These are phyloP conservation scores for Anomalospiza imberbis DNA, from an alignment of 2,797 vertebrate species.

Conservation along the genomic window DNA sequence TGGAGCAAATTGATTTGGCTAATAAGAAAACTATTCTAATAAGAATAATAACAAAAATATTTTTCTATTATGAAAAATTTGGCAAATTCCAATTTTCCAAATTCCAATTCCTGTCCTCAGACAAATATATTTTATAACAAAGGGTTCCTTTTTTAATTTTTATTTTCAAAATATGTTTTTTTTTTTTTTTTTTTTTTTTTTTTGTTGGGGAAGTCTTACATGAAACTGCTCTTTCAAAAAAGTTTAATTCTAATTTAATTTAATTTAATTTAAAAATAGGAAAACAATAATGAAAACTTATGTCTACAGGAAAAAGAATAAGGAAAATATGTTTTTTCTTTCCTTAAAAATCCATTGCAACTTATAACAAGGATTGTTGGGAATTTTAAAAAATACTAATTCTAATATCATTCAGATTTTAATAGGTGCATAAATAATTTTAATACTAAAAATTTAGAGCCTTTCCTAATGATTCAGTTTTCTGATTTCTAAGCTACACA, in stretches of 20 bases:
- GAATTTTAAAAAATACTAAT: not conserved
- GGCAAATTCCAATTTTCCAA: not conserved
- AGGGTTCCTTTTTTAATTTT: fast-evolving
- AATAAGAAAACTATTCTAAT: not conserved
- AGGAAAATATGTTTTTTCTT: not conserved
- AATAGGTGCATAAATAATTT: not conserved
- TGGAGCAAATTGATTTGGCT: not conserved
- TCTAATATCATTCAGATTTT: not conserved
- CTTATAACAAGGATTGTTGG: fast-evolving
- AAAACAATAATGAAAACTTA: not conserved
- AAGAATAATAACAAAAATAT: not conserved
- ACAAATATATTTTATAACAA: not conserved
- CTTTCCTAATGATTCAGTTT: fast-evolving
- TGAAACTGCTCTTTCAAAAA: not conserved
- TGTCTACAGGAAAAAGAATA: not conserved
- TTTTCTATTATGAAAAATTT: not conserved
- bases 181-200: not conserved
- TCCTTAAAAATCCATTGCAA: fast-evolving
- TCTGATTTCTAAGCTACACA: not conserved
- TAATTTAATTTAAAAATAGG: not conserved
- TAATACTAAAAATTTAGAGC: not conserved
- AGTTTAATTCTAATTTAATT: too few relatives aligned
- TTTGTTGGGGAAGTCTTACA: not conserved
- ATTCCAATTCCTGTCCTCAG: not conserved
- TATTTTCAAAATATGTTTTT: not conserved